Conservation (phyloP, 2,113 vertebrate species). For the Peromyscus californicus region DNA sequence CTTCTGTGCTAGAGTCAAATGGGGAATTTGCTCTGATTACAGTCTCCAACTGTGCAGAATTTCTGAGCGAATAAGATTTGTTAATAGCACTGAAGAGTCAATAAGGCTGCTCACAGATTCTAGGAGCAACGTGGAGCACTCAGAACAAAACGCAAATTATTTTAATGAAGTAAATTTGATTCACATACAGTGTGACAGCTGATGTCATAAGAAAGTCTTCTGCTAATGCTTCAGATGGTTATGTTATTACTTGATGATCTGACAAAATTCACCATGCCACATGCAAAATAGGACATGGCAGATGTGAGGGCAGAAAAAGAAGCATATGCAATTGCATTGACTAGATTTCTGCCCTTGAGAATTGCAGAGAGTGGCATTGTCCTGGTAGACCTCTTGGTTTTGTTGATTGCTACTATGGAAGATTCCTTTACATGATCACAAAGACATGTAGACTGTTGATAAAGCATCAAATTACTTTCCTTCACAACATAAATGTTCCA, state of each 20-base stretch:
- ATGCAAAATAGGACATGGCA: constrained; percentile 68
- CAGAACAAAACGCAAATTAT: constrained; percentile 76
- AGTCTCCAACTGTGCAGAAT: constrained; percentile 78
- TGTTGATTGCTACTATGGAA: background rate
- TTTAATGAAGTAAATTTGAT: constrained; percentile 76
- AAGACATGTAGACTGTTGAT: background rate
- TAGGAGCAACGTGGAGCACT: constrained; percentile 44
- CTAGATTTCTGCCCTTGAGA: constrained; percentile 37
- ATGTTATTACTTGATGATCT: constrained; percentile 58
- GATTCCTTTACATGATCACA: background rate
- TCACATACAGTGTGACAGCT: constrained; percentile 73
- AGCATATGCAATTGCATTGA: background rate
- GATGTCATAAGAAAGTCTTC: constrained; percentile 75
- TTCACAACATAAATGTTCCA: background rate
- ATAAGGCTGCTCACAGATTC: constrained; percentile 64
- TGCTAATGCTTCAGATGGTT: constrained; percentile 61
- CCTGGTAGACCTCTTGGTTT: background rate
- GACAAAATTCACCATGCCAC: constrained; percentile 57
- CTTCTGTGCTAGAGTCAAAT: constrained; percentile 72
- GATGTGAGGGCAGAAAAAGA: constrained; percentile 51
- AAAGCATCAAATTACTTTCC: background rate
- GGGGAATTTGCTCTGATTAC: constrained; percentile 69
- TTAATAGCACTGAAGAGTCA: constrained; percentile 70
- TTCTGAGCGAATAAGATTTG: constrained; percentile 64
- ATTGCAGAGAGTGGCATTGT: background rate